Evolutionary conservation across 35 echinoderm and acorn worm species (phyloP), one percentile per base, ranked within the genome.

Genomic region (Nesometra sesokonis): DNA sequence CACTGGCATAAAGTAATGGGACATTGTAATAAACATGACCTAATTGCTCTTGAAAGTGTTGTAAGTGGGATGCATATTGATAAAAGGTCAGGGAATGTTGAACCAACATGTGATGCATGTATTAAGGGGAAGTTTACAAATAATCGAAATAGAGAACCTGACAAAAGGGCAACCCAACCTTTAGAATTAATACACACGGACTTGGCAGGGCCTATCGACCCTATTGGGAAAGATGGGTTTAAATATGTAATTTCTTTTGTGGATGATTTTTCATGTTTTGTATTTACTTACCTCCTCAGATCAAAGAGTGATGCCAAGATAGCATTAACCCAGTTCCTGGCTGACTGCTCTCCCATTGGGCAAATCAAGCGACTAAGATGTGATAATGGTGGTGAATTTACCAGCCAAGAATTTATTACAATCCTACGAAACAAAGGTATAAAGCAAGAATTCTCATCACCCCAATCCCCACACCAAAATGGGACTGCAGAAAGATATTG

Each of bases 371-470:
- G 85, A 46, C 79, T 91, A 3, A 83, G 90, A 35, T 78, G 35
- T 77, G 90, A 91, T 33, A 91, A 91, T 87, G 85, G 85, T 15
- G 36, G 35, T 17, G 85, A 91, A 77, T 91, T 87, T 80, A 91
- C 57, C 13, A 36, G 46, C 5, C 76, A 87, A 11, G 47, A 31
- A 27, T 91, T 87, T 52, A 32, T 84, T 33, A 19, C 30, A 1
- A 30, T 90, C 21, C 82, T 90, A 0, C 13, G 32, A 17, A 90
- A 85, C 11, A 78, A 80, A 15, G 19, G 35, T 8, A 34, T 90
- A 85, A 91, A 37, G 82, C 84, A 91, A 80, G 84, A 91, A 30
- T 81, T 30, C 0, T 91, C 84, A 32, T 17, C 84, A 32, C 90
- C 90, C 23, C 77, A 83, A 57, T 83, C 79, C 27, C 85, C 90